These are phyloP conservation scores for Ianthella basta DNA, from an alignment of 37 sponge, comb jelly and placozoan species.

Conservation along the genomic window DNA sequence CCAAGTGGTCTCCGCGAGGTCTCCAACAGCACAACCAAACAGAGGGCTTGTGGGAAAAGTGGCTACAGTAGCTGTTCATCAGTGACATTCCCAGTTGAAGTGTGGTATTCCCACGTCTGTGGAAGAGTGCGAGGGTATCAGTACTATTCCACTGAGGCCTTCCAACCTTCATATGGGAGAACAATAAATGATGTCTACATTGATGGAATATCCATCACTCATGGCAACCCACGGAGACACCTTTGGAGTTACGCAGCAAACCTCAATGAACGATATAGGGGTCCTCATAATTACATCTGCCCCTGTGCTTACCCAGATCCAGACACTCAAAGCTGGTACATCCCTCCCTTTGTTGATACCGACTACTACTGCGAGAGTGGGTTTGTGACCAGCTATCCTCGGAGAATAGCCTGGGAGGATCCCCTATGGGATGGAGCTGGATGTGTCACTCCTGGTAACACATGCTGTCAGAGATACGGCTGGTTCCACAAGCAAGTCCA, in stretches of 20 bases:
- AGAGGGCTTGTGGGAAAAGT: constrained; percentile 31
- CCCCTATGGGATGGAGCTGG: constrained; percentile 22
- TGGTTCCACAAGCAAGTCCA: constrained; percentile 20
- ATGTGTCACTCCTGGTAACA: constrained; percentile 10
- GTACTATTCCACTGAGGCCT: constrained; percentile 5
- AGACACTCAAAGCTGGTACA: background rate
- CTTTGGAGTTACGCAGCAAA: constrained; percentile 1
- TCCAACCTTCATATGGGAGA: background rate
- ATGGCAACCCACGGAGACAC: constrained; percentile 4
- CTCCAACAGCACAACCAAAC: constrained; percentile 2
- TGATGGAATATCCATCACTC: constrained; percentile 21
- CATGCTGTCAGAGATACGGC: constrained; percentile 13
- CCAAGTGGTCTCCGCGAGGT: constrained; percentile 26
- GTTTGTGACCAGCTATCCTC: background rate
- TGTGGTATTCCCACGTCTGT: constrained; percentile 12
- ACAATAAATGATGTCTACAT: background rate
- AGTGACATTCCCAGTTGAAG: constrained; percentile 6
- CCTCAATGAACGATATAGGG: background rate
- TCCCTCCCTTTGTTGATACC: background rate
- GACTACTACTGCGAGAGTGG: constrained; percentile 6
- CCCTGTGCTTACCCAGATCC: no score
- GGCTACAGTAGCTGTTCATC: background rate
- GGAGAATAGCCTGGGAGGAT: constrained; percentile 9
- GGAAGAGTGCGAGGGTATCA: constrained; percentile 25
- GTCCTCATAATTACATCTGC: no score